These are phyloP conservation scores for Ochotona curzoniae DNA, from an alignment of 2,113 vertebrate genomes.

Conservation along the genomic window DNA sequence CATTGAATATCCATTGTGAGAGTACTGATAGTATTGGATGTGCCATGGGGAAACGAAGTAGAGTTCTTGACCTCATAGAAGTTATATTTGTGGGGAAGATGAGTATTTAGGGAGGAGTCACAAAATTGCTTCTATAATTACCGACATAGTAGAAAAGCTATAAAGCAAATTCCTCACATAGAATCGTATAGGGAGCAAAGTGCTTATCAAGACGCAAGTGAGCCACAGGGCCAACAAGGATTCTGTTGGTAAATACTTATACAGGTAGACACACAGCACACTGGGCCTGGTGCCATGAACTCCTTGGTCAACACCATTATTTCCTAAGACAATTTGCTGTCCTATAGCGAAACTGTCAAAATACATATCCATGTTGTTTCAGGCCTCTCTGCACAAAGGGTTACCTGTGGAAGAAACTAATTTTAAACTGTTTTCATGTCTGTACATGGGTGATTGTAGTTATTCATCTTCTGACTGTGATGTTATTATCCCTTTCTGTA, in stretches of 20 bases:
- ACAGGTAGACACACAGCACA: neutral
- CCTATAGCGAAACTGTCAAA: constrained; percentile 33
- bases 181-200: neutral
- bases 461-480: constrained; percentile 17
- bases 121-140: neutral
- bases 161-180: neutral
- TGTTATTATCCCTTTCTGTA: neutral
- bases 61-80: neutral
- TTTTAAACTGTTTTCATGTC: neutral
- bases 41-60: neutral
- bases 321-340: neutral
- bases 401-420: neutral
- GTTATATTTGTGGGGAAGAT: neutral
- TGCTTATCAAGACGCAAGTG: neutral
- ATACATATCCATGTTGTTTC: neutral
- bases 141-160: neutral
- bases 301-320: neutral
- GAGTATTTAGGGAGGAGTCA: neutral
- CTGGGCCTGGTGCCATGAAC: neutral
- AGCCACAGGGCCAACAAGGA: neutral
- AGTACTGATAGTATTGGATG: no score
- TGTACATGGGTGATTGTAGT: neutral
- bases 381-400: neutral
- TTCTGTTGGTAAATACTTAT: neutral
- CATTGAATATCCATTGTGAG: neutral